Conservation (phyloP, 2,113 vertebrate species). For the Scatophagus argus region DNA sequence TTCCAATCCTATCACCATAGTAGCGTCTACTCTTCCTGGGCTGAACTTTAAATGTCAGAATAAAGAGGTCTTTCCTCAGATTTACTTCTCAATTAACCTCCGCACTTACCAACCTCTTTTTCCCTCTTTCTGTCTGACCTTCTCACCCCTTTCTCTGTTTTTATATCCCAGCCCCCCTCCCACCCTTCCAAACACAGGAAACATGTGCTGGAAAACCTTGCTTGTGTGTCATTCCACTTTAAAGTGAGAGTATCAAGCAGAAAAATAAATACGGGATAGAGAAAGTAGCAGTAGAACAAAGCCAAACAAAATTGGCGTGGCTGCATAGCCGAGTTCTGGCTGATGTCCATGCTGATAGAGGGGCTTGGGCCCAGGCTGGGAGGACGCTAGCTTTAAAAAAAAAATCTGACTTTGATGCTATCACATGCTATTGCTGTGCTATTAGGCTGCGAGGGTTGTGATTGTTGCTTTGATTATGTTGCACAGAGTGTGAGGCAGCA, state of each 20-base stretch:
- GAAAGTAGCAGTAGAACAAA: slow-evolving; percentile 75
- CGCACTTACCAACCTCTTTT: slow-evolving; percentile 52
- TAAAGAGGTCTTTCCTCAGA: slow-evolving; percentile 40
- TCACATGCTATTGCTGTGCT: slow-evolving; percentile 58
- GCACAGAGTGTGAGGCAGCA: slow-evolving; percentile 34
- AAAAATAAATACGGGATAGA: slow-evolving; percentile 72
- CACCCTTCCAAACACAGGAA: slow-evolving; percentile 75
- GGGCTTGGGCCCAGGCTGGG: slow-evolving; percentile 39
- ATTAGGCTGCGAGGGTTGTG: slow-evolving; percentile 58
- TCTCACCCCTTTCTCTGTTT: slow-evolving; percentile 68
- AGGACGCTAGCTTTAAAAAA: slow-evolving; percentile 54
- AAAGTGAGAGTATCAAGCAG: slow-evolving; percentile 72
- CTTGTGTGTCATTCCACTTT: slow-evolving; percentile 71
- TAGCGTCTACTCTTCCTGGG: slow-evolving; percentile 6
- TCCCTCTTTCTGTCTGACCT: slow-evolving; percentile 59
- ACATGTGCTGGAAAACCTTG: slow-evolving; percentile 68
- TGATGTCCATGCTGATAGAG: slow-evolving; percentile 75
- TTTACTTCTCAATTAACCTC: slow-evolving; percentile 67
- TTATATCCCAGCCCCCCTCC: slow-evolving; percentile 57
- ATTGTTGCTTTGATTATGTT: slow-evolving; percentile 59
- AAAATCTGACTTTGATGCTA: slow-evolving; percentile 64
- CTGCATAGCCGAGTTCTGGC: slow-evolving; percentile 63
- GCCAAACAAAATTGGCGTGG: slow-evolving; percentile 66
- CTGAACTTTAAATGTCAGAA: slow-evolving; percentile 41
- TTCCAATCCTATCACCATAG: slow-evolving; percentile 3